phyloP scores from a whole-genome alignment of 2,888 invertebrate genomes.

The Dugesia japonica region DNA sequence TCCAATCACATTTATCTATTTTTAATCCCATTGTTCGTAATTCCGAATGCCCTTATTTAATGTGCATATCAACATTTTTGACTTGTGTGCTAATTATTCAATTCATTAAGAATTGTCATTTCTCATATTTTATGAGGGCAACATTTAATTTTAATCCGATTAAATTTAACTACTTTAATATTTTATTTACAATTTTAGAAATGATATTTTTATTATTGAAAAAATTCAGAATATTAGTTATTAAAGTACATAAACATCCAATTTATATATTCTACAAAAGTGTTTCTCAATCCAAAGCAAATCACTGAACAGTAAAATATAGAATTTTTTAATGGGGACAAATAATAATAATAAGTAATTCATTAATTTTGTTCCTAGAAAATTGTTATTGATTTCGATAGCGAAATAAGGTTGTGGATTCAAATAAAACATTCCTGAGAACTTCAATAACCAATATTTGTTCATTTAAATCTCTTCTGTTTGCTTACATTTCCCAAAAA shows the following conservation, averaged over 20 bases:
- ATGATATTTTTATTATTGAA: neutral
- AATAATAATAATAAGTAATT: too few relatives aligned
- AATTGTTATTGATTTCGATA: too few relatives aligned
- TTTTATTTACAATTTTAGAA: neutral
- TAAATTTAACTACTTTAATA: neutral
- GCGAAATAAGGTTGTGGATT: too few relatives aligned
- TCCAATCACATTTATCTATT: neutral
- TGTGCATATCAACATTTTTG: neutral
- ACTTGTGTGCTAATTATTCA: neutral
- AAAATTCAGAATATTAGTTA: neutral
- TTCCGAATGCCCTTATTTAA: neutral
- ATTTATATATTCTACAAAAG: too few relatives aligned
- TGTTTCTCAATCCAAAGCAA: neutral
- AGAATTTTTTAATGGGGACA: too few relatives aligned
- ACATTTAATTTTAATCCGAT: neutral
- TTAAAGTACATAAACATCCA: too few relatives aligned
- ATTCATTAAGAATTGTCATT: neutral
- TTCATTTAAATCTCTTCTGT: too few relatives aligned
- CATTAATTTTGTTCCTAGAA: too few relatives aligned
- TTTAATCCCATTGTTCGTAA: slow-evolving; percentile 12
- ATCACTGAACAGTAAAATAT: too few relatives aligned
- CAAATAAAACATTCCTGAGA: too few relatives aligned
- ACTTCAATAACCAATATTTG: too few relatives aligned
- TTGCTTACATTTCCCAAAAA: too few relatives aligned
- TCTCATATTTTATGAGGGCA: neutral